A percentile compares a stretch with the other conserved stretches of the same genome.
phyloP scores from a whole-genome alignment of 2,797 vertebrate species.

The Acrossocheilus wenchowensis region DNA sequence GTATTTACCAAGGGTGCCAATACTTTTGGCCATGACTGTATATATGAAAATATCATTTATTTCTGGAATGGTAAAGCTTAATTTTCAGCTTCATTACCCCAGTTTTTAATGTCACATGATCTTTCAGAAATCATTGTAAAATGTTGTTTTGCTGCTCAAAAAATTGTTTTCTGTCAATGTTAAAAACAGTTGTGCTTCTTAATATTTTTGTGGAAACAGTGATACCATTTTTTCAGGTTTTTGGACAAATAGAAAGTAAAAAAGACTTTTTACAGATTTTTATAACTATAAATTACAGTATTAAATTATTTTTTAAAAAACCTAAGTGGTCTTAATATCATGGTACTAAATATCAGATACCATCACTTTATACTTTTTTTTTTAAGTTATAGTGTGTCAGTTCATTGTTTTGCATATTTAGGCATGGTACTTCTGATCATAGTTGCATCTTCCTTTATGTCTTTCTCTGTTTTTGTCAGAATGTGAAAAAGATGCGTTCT shows the following conservation, averaged over 20 bases:
- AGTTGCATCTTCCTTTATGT: neutral
- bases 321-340: neutral
- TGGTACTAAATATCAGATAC: neutral
- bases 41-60: no score
- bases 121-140: neutral
- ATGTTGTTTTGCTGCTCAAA: neutral
- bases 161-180: neutral
- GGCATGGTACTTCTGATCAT: neutral
- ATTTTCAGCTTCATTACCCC: no score
- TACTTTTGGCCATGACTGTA: no score
- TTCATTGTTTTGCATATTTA: neutral
- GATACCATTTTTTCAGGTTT: no score
- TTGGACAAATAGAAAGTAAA: neutral
- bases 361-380: neutral
- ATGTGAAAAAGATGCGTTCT: conserved; percentile 64
- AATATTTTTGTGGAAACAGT: neutral
- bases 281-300: neutral
- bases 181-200: neutral
- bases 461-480: conserved; percentile 59
- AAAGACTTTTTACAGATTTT: neutral
- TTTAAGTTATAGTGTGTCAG: no score
- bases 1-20: no score
- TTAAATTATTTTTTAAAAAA: neutral
- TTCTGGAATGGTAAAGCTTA: no score
- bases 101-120: neutral